Conservation (phyloP, 2,888 invertebrate species). For the Eristalis pertinax region DNA sequence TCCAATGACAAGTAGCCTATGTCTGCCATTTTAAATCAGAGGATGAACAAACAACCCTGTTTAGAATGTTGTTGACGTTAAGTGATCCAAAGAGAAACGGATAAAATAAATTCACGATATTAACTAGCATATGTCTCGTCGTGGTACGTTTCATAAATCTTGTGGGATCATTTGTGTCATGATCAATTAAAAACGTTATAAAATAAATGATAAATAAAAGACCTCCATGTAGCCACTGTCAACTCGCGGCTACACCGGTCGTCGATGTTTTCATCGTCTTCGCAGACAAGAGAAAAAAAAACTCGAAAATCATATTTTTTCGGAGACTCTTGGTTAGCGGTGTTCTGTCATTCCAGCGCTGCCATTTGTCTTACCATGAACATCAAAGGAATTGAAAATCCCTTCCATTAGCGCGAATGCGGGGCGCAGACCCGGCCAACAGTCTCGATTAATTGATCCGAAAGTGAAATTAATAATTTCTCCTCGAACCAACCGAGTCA, state of each 20-base stretch:
- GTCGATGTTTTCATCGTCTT: background rate
- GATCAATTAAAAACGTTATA: constrained; percentile 53
- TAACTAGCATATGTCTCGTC: constrained; percentile 14
- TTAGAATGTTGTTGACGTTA: constrained; percentile 27
- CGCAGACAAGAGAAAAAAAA: background rate
- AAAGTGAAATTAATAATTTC: constrained; percentile 57
- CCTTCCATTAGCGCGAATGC: constrained; percentile 38
- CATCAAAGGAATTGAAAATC: constrained; percentile 44
- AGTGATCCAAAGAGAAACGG: constrained; percentile 17
- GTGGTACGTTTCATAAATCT: constrained; percentile 47
- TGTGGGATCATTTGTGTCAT: constrained; percentile 43
- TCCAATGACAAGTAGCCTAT: background rate
- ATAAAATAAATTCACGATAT: constrained; percentile 35
- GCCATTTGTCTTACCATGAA: background rate
- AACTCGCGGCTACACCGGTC: background rate
- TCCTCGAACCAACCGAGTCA: constrained; percentile 18
- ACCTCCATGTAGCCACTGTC: constrained; percentile 17
- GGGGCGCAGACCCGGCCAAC: constrained; percentile 13
- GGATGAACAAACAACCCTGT: background rate
- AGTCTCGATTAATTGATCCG: constrained; percentile 53
- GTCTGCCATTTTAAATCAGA: background rate
- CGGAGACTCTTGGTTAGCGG: background rate
- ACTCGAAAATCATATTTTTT: constrained; percentile 69
- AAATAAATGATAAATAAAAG: constrained; percentile 45
- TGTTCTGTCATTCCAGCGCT: constrained; percentile 18